A percentile compares a stretch with the other conserved stretches of the same genome.
Evolutionary conservation across 2,888 invertebrate species (phyloP).

Genomic region (Ecliptopera silaceata): DNA sequence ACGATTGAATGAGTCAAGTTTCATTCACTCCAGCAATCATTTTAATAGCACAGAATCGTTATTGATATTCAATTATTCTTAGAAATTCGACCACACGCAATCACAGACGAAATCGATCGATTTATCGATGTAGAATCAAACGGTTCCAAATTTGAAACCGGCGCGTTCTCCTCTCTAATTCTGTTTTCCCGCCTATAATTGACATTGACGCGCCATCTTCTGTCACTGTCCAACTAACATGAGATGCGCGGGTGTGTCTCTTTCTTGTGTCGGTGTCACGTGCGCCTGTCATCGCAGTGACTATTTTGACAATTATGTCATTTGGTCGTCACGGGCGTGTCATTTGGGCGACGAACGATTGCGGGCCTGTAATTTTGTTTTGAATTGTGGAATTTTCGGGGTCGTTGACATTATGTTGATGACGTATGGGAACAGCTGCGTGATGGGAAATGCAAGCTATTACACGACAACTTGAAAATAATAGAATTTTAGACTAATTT

Average conservation of each 20-base stretch:
- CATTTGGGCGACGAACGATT: constrained; percentile 80
- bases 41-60: constrained; percentile 70
- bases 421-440: constrained; percentile 77
- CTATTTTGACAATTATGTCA: constrained; percentile 84
- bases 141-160: constrained; percentile 81
- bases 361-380: constrained; percentile 77
- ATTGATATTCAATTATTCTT: constrained; percentile 79
- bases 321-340: constrained; percentile 80
- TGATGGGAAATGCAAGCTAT: constrained; percentile 45
- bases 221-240: constrained; percentile 47
- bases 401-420: constrained; percentile 69
- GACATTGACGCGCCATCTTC: constrained; percentile 74
- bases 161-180: constrained; percentile 76
- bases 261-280: constrained; percentile 69
- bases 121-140: constrained; percentile 81
- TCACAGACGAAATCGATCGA: constrained; percentile 73
- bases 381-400: constrained; percentile 72
- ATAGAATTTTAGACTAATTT: constrained; percentile 1
- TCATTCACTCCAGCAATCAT: constrained; percentile 71
- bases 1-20: constrained; percentile 64
- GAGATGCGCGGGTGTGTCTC: constrained; percentile 48
- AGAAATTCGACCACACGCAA: constrained; percentile 81
- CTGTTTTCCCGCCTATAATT: constrained; percentile 82
- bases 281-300: constrained; percentile 77
- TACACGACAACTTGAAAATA: constrained; percentile 23